Evolutionary conservation across 2,113 vertebrate genomes (phyloP), one percentile per base, ranked within the genome.

Genomic region (Ophthalmolycus amberensis): DNA sequence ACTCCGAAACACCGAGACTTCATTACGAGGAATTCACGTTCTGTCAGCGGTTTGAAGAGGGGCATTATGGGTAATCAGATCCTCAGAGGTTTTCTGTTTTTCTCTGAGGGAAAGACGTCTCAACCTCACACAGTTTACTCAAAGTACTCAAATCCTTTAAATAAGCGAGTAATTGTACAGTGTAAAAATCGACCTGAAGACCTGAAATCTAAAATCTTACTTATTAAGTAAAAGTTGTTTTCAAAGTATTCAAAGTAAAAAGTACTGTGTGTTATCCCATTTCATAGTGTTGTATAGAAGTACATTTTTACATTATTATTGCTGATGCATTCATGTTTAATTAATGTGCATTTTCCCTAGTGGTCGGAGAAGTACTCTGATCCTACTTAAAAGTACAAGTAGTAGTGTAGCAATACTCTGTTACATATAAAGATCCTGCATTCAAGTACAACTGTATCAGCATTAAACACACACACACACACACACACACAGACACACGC

Each of bases 21-120:
- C 73, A 71, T 82, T 64, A 82, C 12, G 27, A 22, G 34, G 56
- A 27, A 59, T 29, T 15, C 56, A 29, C 4, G 1, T 29, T 20
- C 66, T 70, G 66, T 69, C 77, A 62, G 32, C 58, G 46, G 44
- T 9, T 12, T 25, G 7, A 1, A 73, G 10, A 67, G 70, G 4
- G 20, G 70, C 22, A 59, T 80, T 25, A 11, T 80, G 62, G 70
- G 78, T 79, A 71, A 71, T 63, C 9, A 69, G 6, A 32, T 34
- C 38, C 64, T 56, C 37, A 25, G 11, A 1, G 46, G 7, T 50
- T 4, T 50, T 20, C 27, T 7, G 34, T 20, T 56, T 71, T 56
- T 16, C 11, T 71, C 14, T 25, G 46, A 66, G 22, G 27, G 20
- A 11, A 16, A 46, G 56, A 60, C 6, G n/a, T 7, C 8, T 38